Base-by-base conservation (phyloP, 1,140 invertebrate genomes). In the Chrysopa pallens region DNA sequence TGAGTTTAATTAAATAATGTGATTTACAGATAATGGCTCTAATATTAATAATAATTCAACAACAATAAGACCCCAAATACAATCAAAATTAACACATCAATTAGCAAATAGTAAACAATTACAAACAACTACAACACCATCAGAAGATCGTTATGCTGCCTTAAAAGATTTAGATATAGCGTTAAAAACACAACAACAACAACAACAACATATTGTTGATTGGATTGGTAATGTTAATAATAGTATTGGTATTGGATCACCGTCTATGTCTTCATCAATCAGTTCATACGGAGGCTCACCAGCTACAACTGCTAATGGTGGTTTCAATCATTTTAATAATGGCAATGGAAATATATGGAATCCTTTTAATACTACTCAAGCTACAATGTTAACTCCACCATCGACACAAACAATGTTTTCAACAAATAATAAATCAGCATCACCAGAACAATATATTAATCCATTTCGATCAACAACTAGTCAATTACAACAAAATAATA, bases 81-180 rank as follows among this genome's bases (percentile, higher is more conserved):
- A 39, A 33, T 33, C 31, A 29, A 29, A 37, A 6, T 29, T 12
- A 15, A 11, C 37, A 9, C 17, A 12, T 43, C n/a, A 38, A 13
- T 41, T 41, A 41, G 36, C 8, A 38, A 46, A 50, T 9, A 45
- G 29, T 31, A 38, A 46, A 29, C 42, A 38, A 62, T 59, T 46
- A 58, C 59, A 36, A 50, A 45, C 52, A 39, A 52, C 47, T 29
- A 44, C 50, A 48, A 66, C 72, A 42, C 74, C 74, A 29, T 62
- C 69, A 8, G 79, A 80, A 60, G 83, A 87, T 60, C 70, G 77
- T 49, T 87, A 87, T 58, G 82, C 83, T 37, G 82, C 83, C 13
- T 66, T 87, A 1, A 85, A 85, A 61, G 82, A 86, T 61, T 65
- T 87, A 38, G 83, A 87, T 46, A 60, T 58, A 38, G 58, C 55